phyloP scores from a whole-genome alignment of 2,888 invertebrate genomes.

The Lepidochrysops patricia region DNA sequence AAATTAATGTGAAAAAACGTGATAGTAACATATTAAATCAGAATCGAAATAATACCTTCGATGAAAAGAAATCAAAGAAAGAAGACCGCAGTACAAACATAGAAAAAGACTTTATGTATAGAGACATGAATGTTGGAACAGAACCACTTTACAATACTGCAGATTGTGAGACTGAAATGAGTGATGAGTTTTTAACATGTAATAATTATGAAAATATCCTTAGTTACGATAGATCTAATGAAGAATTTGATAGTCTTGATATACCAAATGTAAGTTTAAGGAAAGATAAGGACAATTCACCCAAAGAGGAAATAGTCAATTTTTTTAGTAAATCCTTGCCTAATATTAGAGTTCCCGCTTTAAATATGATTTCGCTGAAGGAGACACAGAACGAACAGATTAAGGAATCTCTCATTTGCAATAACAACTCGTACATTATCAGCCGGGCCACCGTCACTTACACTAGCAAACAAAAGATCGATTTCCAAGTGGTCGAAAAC shows the following conservation, averaged over 20 bases:
- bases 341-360: slow-evolving; percentile 36
- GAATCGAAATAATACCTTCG: slow-evolving; percentile 23
- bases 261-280: slow-evolving; percentile 61
- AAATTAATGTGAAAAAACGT: slow-evolving; percentile 18
- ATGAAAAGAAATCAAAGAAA: slow-evolving; percentile 21
- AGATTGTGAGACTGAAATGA: slow-evolving; percentile 39
- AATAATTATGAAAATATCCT: slow-evolving; percentile 30
- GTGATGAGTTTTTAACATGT: slow-evolving; percentile 30
- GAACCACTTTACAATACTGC: slow-evolving; percentile 31
- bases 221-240: slow-evolving; percentile 29
- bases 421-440: slow-evolving; percentile 49
- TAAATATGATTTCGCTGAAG: slow-evolving; percentile 32
- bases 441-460: slow-evolving; percentile 57
- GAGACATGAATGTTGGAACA: slow-evolving; percentile 37
- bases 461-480: slow-evolving; percentile 55
- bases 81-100: slow-evolving; percentile 32
- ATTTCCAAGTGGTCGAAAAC: slow-evolving; percentile 51
- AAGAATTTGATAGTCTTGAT: slow-evolving; percentile 51
- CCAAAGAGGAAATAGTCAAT: slow-evolving; percentile 37
- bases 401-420: slow-evolving; percentile 32
- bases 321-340: slow-evolving; percentile 39
- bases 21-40: slow-evolving; percentile 34
- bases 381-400: slow-evolving; percentile 27
- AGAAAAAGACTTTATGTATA: slow-evolving; percentile 27
- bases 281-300: slow-evolving; percentile 41